Evolutionary conservation across 2,113 vertebrate species (phyloP), one percentile per base, ranked within the genome.

Genomic region (Rhinogobius similis): DNA sequence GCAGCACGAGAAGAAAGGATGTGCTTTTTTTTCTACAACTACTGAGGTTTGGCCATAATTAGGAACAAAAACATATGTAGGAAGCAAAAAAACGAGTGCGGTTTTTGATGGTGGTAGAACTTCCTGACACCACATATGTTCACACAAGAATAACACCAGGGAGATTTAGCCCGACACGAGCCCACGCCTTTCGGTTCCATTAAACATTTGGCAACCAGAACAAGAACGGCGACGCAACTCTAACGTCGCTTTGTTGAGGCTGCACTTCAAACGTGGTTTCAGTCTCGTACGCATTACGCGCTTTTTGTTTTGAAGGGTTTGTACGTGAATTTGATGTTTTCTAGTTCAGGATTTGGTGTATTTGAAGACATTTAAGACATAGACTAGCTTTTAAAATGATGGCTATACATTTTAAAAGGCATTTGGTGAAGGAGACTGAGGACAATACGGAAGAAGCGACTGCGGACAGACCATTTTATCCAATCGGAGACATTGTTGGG

Each of bases 21-120:
- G 67, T 75, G 36, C 44, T 67, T 44, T n/a, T 36, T 36, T 10
- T 43, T 20, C 6, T 20, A 18, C 6, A 9, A 18, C 38, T 24
- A 74, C 73, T 39, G 72, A 77, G 76, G 81, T 81, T 79, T 20
- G 7, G 55, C 67, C 63, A 61, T 82, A 79, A 90, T 85, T 87
- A 73, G 72, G 77, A 81, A 79, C 83, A 68, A 87, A 83, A 89
- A 91, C 86, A 86, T 72, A 83, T 83, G 76, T 76, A 81, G 74
- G 55, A 88, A 89, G 88, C 79, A 69, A 79, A 89, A 26, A 86
- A 87, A 81, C 85, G 86, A 72, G 78, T 86, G 85, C 66, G 62
- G 69, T 78, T 81, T 58, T 78, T 77, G 79, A 84, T 77, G 59
- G 52, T 55, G 7, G 65, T 73, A 74, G 71, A 76, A 84, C 83